Evolutionary conservation across 23 tunicate genomes (phyloP), one percentile per base, ranked within the genome.

Genomic region (Botrylloides violaceus): DNA sequence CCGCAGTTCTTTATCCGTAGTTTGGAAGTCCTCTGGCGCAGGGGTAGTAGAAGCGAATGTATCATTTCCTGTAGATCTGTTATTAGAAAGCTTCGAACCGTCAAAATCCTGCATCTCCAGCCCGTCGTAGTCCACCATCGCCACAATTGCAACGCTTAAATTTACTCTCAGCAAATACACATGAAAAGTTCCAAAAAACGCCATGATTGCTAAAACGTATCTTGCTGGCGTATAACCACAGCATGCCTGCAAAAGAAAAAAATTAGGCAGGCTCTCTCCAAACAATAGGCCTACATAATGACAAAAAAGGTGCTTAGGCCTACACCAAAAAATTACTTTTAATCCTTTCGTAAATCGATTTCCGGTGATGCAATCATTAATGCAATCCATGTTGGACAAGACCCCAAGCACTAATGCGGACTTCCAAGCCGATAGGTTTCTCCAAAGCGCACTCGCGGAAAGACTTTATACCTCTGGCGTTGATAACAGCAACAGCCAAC

Each of bases 141-240:
- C 94, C 62, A 86, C 94, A n/a, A 86, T 86, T 22, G 94, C 85
- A 15, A 80, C 81, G 72, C 82, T 86, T 20, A 86, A 65, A 73
- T 86, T 86, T 70, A 76, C 80, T 36, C 94, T 71, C 34, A 80
- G 33, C 7, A 18, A 31, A 20, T 65, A 65, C 30, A 65, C 71
- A 31, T 29, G 27, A 20, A 65, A 65, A 18, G 38, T 65, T 31
- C 71, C 71, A 65, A 65, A 65, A 29, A 65, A 65, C n/a, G 71
- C 36, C 71, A 65, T 65, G 21, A 65, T 18, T 29, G 71, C 71
- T 5, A 65, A 31, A 5, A 65, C 38, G 15, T 31, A 65, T 28
- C 71, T 29, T 31, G 38, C 71, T 6, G 71, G 71, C 9, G 28
- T 5, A 5, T 5, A 65, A 5, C 30, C 28, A 29, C 71, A 65